Evolutionary conservation across 92 coral and sea anemone species (phyloP).

Genomic region (Phenganax subtilis): DNA sequence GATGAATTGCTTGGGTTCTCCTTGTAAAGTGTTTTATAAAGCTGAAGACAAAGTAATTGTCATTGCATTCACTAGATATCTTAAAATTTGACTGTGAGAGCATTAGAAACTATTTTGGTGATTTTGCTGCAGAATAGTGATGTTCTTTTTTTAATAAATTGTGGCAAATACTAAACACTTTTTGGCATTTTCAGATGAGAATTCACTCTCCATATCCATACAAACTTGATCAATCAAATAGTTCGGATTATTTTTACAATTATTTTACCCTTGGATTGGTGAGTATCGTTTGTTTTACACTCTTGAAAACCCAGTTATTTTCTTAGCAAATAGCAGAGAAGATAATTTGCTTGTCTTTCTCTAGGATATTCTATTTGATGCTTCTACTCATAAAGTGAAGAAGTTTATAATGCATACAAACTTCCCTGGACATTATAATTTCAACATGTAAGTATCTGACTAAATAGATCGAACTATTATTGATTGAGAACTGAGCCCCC

Average conservation of each 20-base stretch:
- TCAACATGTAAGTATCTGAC: constrained; percentile 71
- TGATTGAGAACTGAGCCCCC: too few relatives aligned
- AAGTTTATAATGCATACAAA: constrained; percentile 93
- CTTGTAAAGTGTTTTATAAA: constrained; percentile 94
- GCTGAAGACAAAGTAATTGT: constrained; percentile 90
- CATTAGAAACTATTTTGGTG: too few relatives aligned
- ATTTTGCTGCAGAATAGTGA: too few relatives aligned
- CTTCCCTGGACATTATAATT: constrained; percentile 98
- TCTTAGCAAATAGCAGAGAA: background rate
- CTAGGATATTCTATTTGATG: constrained; percentile 92
- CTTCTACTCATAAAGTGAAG: constrained; percentile 77
- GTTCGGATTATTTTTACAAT: constrained; percentile 92
- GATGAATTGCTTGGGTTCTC: constrained; percentile 86
- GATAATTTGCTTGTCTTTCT: background rate
- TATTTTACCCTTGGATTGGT: constrained; percentile 92
- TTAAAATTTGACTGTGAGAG: too few relatives aligned
- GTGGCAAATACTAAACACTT: background rate
- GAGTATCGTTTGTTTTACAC: constrained; percentile 33
- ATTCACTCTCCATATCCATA: constrained; percentile 96
- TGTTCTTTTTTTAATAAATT: background rate
- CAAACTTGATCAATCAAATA: constrained; percentile 88
- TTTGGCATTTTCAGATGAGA: constrained; percentile 66
- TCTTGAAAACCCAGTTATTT: background rate
- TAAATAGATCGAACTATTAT: background rate
- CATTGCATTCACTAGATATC: background rate